Conservation (phyloP, 2,113 vertebrate genomes). For the Cyanocitta stelleri region DNA sequence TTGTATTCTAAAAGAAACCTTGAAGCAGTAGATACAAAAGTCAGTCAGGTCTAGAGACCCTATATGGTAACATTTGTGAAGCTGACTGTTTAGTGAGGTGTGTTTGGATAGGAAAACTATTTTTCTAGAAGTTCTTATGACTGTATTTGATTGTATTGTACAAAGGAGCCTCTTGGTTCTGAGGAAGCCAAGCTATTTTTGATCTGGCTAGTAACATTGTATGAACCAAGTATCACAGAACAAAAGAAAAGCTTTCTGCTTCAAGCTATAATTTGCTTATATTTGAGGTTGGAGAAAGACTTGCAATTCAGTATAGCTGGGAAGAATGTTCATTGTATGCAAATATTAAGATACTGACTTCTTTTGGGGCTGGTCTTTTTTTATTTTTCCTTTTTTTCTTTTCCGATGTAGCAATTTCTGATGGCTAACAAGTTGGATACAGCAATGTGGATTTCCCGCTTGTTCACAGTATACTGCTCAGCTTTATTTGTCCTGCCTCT, state of each 20-base stretch:
- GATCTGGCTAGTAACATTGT: not conserved
- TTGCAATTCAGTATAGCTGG: not conserved
- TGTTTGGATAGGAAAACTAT: not conserved
- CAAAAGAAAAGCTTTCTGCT: not conserved
- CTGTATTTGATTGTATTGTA: not conserved
- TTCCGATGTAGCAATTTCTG: slow-evolving; percentile 87
- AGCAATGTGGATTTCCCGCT: slow-evolving; percentile 96
- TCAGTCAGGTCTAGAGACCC: not conserved
- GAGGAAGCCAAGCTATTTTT: not conserved
- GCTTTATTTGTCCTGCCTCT: slow-evolving; percentile 94
- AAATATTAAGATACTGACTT: not conserved
- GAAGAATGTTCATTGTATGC: not conserved
- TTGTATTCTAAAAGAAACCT: not conserved
- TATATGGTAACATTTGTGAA: not conserved
- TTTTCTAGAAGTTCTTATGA: not conserved
- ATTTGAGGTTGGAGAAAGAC: not conserved
- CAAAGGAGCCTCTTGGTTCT: not conserved
- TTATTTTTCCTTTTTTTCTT: not conserved
- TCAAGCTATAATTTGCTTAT: not conserved
- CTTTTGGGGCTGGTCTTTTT: not conserved
- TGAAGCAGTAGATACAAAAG: not conserved
- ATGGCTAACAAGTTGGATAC: slow-evolving; percentile 95
- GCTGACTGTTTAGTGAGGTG: not conserved
- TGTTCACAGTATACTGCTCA: slow-evolving; percentile 97
- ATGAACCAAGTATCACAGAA: not conserved